A percentile compares a stretch with the other conserved stretches of the same genome.
Evolutionary conservation across 2,888 invertebrate genomes (phyloP).

Genomic region (Cylloceria caligata): DNA sequence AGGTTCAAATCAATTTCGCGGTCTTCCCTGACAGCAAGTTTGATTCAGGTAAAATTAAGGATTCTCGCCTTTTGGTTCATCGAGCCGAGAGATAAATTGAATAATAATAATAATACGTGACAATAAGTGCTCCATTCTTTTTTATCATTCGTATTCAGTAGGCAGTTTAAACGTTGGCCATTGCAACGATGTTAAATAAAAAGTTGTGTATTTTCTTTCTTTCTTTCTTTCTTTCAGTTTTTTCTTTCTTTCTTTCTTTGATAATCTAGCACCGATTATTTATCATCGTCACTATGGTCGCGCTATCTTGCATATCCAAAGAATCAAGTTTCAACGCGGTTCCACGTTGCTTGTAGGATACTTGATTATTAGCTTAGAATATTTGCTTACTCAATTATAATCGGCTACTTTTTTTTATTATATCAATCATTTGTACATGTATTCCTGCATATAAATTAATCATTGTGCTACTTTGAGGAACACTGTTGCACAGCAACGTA

Average conservation of each 20-base stretch:
- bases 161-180: slow-evolving; percentile 37
- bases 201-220: background rate
- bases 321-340: slow-evolving; percentile 58
- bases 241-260: background rate
- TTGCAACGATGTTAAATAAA: slow-evolving; percentile 42
- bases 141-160: slow-evolving; percentile 55
- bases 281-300: slow-evolving; percentile 36
- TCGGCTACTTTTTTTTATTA: slow-evolving; percentile 44
- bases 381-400: slow-evolving; percentile 59
- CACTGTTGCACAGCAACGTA: slow-evolving; percentile 62
- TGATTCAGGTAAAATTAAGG: slow-evolving; percentile 83
- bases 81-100: slow-evolving; percentile 78
- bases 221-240: background rate
- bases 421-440: slow-evolving; percentile 51
- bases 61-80: slow-evolving; percentile 76
- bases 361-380: slow-evolving; percentile 58
- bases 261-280: slow-evolving; percentile 38
- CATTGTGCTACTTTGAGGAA: slow-evolving; percentile 55
- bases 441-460: slow-evolving; percentile 60
- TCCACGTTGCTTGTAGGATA: slow-evolving; percentile 63
- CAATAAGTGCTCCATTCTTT: slow-evolving; percentile 56
- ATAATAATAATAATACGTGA: slow-evolving; percentile 49
- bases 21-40: slow-evolving; percentile 83
- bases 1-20: slow-evolving; percentile 83
- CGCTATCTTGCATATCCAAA: slow-evolving; percentile 6